Percentiles rank a stretch among this genome's conserved stretches.
These are phyloP conservation scores for Clepsis dumicolana DNA, from an alignment of 2,888 invertebrate genomes.

Conservation along the genomic window DNA sequence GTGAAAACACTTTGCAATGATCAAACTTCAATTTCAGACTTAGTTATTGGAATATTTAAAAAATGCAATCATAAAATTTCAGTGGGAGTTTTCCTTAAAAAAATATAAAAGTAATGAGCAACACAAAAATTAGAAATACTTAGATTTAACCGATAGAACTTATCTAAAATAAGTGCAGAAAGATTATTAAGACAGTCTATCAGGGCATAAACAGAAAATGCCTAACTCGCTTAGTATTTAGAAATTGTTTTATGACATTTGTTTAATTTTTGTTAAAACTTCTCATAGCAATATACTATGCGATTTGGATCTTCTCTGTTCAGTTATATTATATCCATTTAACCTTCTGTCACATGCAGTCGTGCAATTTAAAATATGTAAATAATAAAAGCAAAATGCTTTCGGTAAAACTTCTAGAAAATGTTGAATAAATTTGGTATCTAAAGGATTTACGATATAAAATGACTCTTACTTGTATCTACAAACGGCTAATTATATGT, in stretches of 20 bases:
- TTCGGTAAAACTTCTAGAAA: slow-evolving; percentile 35
- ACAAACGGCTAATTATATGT: slow-evolving; percentile 59
- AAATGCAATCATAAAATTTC: slow-evolving; percentile 17
- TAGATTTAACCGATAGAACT: slow-evolving; percentile 26
- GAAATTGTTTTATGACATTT: neutral
- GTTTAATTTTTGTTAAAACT: neutral
- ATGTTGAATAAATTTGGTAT: slow-evolving; percentile 52
- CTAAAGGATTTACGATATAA: slow-evolving; percentile 53
- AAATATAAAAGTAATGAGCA: slow-evolving; percentile 32
- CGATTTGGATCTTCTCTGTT: neutral
- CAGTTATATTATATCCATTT: slow-evolving; percentile 1
- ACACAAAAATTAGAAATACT: slow-evolving; percentile 29
- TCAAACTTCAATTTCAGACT: slow-evolving; percentile 28
- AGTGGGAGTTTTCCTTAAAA: slow-evolving; percentile 25
- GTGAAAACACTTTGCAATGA: slow-evolving; percentile 46
- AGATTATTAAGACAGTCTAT: slow-evolving; percentile 16
- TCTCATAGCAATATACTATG: neutral
- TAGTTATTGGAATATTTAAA: slow-evolving; percentile 17
- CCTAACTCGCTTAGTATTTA: neutral
- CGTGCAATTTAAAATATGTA: slow-evolving; percentile 24
- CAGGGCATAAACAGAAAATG: neutral
- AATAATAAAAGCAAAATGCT: slow-evolving; percentile 25
- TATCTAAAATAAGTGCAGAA: slow-evolving; percentile 35
- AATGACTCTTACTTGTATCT: slow-evolving; percentile 47
- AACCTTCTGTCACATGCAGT: slow-evolving; percentile 10